Conservation (phyloP, 2,797 vertebrate genomes). For the Gastrophryne carolinensis region DNA sequence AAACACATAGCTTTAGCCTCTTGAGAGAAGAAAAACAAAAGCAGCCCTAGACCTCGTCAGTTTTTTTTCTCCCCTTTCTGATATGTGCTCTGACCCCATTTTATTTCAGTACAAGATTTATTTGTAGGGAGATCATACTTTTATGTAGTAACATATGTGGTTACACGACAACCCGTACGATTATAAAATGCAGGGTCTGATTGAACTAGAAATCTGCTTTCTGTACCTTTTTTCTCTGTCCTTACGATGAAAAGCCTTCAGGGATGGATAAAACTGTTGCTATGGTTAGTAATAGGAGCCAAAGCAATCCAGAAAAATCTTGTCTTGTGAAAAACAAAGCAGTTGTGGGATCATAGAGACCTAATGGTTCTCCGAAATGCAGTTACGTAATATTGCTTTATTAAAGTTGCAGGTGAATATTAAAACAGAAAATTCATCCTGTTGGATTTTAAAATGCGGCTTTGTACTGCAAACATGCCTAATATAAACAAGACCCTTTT, state of each 20-base stretch:
- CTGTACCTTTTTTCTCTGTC: neutral
- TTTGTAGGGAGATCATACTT: neutral
- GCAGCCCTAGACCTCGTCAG: neutral
- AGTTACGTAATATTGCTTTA: neutral
- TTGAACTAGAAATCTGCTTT: neutral
- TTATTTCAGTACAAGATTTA: neutral
- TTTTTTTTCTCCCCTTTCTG: neutral
- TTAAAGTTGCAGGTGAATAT: too few relatives aligned
- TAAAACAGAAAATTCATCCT: too few relatives aligned
- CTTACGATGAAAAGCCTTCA: neutral
- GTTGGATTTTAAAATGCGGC: too few relatives aligned
- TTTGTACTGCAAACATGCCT: too few relatives aligned
- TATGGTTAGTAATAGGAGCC: neutral
- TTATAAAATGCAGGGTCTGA: neutral
- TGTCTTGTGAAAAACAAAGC: neutral
- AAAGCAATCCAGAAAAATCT: conserved; percentile 1
- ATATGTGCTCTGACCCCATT: neutral
- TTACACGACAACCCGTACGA: neutral
- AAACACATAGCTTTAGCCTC: neutral
- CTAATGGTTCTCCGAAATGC: neutral
- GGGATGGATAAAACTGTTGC: conserved; percentile 14
- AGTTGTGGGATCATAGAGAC: neutral
- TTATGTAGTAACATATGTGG: neutral
- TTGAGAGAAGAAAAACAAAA: neutral
- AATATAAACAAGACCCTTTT: too few relatives aligned